A percentile compares a stretch with the other conserved stretches of the same genome.
These are phyloP conservation scores for Tetraneura akinire DNA, from an alignment of 1,140 invertebrate genomes.

Conservation along the genomic window DNA sequence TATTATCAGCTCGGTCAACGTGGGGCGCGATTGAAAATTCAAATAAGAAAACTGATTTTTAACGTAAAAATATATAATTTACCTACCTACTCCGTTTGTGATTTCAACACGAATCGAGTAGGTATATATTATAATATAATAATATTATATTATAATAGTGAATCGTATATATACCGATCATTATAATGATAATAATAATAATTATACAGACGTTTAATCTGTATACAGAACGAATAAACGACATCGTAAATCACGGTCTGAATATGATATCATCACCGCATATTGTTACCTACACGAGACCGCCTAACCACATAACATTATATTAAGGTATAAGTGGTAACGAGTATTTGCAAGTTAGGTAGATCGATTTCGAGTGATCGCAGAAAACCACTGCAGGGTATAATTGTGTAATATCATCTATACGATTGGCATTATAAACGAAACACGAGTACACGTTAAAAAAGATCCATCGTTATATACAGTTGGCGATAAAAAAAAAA, in stretches of 20 bases:
- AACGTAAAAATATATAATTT: no score
- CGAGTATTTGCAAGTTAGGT: neutral
- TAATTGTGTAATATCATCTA: no score
- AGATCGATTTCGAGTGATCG: neutral
- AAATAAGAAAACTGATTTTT: no score
- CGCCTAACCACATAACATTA: no score
- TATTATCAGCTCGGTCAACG: neutral
- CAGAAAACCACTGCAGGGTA: neutral
- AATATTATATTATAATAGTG: neutral
- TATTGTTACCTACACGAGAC: neutral
- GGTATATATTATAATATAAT: neutral
- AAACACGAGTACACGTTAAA: no score
- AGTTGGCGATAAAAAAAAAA: no score
- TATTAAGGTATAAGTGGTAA: neutral
- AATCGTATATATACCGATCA: neutral
- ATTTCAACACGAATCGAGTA: neutral
- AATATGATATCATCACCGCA: neutral
- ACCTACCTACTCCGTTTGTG: no score
- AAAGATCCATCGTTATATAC: no score
- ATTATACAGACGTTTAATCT: neutral
- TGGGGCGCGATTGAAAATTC: neutral
- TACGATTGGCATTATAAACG: no score
- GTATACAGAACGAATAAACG: no score
- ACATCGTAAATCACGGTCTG: neutral
- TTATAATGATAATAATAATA: neutral